Base-by-base conservation (phyloP, 1,140 invertebrate species). In the Ceratosolen fusciceps region DNA sequence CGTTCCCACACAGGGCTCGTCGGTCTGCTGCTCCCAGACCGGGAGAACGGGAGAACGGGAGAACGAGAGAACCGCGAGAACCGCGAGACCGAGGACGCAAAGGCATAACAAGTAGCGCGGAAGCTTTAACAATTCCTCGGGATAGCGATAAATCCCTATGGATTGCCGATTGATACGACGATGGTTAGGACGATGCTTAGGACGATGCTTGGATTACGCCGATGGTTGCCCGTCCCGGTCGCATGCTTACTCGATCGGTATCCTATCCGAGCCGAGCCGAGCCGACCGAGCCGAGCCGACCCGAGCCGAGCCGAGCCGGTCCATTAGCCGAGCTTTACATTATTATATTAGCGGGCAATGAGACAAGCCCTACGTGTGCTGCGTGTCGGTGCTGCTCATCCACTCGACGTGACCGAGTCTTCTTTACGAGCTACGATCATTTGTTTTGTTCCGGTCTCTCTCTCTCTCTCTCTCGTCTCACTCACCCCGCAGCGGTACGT, bases 1-100 rank as follows among this genome's bases (percentile, higher is more conserved):
- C n/a, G 29, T 83, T 84, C 82, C 68, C 82, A 83, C 76, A 49
- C n/a, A n/a, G n/a, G n/a, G 78, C 37, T 16, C 7, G 67, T 67
- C 19, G 56, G n/a, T n/a, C n/a, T n/a, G n/a, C n/a, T n/a, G n/a
- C n/a, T n/a, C n/a, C n/a, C n/a, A n/a, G n/a, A n/a, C n/a, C n/a
- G n/a, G n/a, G n/a, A n/a, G n/a, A n/a, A n/a, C n/a, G 21, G 65
- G 37, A 72, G 70, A 75, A 70, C 19, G 31, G 37, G 47, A 49
- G 62, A 31, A 52, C 58, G 56, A 77, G 29, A 75, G n/a, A n/a
- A 43, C 67, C 54, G 68, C 67, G 65, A n/a, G n/a, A n/a, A 56
- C 2, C 0, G 34, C 26, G 24, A 49, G 26, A 70, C 4, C 0
- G 43, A n/a, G 16, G 43, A 37, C 21, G 7, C 37, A 19, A 60